A percentile compares a stretch with the other conserved stretches of the same genome.
Conservation (phyloP, 1,140 invertebrate species). For the Drosophila nigromelanica region DNA sequence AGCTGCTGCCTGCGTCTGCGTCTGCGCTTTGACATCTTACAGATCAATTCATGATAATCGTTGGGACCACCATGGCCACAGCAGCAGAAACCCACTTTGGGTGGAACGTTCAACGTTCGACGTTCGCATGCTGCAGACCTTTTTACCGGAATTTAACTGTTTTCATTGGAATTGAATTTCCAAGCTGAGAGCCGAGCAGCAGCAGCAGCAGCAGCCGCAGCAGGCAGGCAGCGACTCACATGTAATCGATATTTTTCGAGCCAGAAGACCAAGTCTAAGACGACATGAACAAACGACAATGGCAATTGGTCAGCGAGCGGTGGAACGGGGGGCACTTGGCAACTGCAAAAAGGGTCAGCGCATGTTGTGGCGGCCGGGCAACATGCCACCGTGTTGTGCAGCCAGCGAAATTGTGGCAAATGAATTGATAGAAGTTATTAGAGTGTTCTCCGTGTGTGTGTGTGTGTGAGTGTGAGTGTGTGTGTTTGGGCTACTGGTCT, state of each 20-base stretch:
- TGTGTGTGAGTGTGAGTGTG: background rate
- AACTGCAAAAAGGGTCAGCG: constrained; percentile 62
- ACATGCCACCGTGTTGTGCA: constrained; percentile 65
- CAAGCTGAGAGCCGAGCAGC: constrained; percentile 36
- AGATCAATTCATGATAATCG: constrained; percentile 83
- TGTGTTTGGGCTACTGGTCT: constrained; percentile 63
- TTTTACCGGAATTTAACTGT: constrained; percentile 83
- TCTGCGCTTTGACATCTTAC: constrained; percentile 83
- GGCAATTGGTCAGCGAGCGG: constrained; percentile 25
- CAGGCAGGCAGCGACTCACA: constrained; percentile 58
- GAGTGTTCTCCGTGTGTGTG: background rate
- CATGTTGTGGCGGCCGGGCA: constrained; percentile 47
- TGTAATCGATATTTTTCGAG: constrained; percentile 82
- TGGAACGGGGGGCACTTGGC: background rate
- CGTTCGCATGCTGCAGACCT: constrained; percentile 72
- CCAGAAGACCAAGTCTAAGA: constrained; percentile 43
- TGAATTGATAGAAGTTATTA: constrained; percentile 66
- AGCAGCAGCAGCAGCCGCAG: background rate
- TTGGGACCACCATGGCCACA: constrained; percentile 70
- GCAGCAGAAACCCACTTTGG: constrained; percentile 44
- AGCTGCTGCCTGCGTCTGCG: constrained; percentile 35
- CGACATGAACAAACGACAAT: constrained; percentile 56
- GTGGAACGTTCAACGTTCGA: constrained; percentile 57
- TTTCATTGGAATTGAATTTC: constrained; percentile 81
- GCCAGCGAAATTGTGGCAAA: constrained; percentile 46